A percentile compares a stretch with the other conserved stretches of the same genome.
These are phyloP conservation scores for Phania funesta DNA, from an alignment of 2,888 invertebrate species.

Conservation along the genomic window DNA sequence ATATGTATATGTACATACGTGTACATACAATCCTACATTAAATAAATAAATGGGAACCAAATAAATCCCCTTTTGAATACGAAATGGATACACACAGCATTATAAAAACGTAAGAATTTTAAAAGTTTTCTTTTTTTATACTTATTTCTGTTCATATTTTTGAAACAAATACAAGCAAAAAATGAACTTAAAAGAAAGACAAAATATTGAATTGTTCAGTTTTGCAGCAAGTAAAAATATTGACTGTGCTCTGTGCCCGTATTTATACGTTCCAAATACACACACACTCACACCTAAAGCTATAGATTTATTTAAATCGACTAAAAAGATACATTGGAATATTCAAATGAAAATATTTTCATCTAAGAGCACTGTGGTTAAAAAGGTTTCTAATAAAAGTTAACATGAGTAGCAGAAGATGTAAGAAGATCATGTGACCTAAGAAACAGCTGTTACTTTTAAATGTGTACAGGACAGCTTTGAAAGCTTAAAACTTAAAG, in stretches of 20 bases:
- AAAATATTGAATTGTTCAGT: slow-evolving; percentile 62
- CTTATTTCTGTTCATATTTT: slow-evolving; percentile 51
- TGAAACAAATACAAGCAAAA: slow-evolving; percentile 1
- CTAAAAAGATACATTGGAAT: slow-evolving; percentile 13
- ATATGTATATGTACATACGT: neutral
- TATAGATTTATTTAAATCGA: slow-evolving; percentile 52
- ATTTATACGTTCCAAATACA: neutral
- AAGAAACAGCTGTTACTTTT: no score
- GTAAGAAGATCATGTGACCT: no score
- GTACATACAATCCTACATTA: neutral
- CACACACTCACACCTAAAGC: neutral
- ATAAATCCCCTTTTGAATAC: slow-evolving; percentile 50
- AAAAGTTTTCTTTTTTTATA: slow-evolving; percentile 18
- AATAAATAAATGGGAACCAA: slow-evolving; percentile 42
- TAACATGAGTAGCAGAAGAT: neutral
- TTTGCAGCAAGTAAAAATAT: slow-evolving; percentile 37
- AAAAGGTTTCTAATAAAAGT: no score
- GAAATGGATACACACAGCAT: neutral
- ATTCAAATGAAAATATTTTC: slow-evolving; percentile 6
- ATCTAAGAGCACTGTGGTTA: slow-evolving; percentile 33
- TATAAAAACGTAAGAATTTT: slow-evolving; percentile 30
- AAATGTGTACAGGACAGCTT: no score
- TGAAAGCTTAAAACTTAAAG: no score
- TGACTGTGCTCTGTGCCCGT: slow-evolving; percentile 22
- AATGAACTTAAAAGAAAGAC: neutral